These are phyloP conservation scores for Naja naja DNA, from an alignment of 2,113 vertebrate genomes.

Conservation along the genomic window DNA sequence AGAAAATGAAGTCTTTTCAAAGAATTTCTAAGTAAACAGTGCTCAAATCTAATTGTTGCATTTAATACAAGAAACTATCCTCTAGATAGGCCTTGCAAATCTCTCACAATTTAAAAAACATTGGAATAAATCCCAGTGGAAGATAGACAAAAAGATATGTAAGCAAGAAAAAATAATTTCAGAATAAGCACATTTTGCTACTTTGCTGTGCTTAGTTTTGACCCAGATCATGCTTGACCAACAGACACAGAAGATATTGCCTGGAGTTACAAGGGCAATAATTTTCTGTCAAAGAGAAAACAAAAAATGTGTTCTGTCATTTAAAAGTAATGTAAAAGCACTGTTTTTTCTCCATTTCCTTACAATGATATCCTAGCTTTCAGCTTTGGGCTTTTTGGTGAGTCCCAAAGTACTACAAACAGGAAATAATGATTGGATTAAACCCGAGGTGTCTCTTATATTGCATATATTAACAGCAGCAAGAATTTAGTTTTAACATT, in stretches of 20 bases:
- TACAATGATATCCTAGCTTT: no score
- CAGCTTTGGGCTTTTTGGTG: no score
- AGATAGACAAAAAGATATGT: background rate
- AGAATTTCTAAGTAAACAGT: slow-evolving; percentile 22
- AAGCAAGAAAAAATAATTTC: background rate
- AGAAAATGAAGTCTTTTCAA: slow-evolving; percentile 56
- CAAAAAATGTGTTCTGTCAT: background rate
- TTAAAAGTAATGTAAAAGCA: background rate
- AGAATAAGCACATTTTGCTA: background rate
- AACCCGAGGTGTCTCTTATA: no score
- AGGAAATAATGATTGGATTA: no score
- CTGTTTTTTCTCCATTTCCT: background rate
- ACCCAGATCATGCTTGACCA: background rate
- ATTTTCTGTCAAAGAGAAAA: background rate
- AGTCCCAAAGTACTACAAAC: no score
- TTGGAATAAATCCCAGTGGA: background rate
- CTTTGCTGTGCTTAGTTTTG: background rate
- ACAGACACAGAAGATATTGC: background rate
- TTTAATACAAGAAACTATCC: slow-evolving; percentile 30
- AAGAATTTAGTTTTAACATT: no score
- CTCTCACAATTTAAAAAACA: slow-evolving; percentile 19
- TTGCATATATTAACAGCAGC: no score
- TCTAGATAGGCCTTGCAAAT: slow-evolving; percentile 35
- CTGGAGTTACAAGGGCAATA: background rate
- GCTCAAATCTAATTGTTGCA: slow-evolving; percentile 31